These are phyloP conservation scores for Distichodus sexfasciatus DNA, from an alignment of 2,797 vertebrate genomes.

Conservation along the genomic window DNA sequence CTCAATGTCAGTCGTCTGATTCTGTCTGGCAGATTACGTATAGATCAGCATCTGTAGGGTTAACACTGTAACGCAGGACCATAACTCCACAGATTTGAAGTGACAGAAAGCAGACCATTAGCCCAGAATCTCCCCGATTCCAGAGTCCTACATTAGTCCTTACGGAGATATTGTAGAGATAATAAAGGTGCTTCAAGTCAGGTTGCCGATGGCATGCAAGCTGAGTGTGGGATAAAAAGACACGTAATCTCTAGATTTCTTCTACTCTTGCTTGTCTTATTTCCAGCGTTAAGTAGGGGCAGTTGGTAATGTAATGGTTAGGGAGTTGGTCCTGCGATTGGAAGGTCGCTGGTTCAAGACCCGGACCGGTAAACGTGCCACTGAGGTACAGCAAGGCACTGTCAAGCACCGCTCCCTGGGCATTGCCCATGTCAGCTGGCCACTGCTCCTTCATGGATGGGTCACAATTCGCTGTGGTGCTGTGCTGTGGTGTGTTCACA, in stretches of 20 bases:
- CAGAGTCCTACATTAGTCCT: background rate
- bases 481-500: too few relatives aligned
- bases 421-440: too few relatives aligned
- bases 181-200: background rate
- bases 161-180: background rate
- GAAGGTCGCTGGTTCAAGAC: too few relatives aligned
- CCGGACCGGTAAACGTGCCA: too few relatives aligned
- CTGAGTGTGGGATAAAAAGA: background rate
- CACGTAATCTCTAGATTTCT: background rate
- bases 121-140: background rate
- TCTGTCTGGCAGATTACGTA: background rate
- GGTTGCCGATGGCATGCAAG: background rate
- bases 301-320: too few relatives aligned
- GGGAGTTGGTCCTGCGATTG: too few relatives aligned
- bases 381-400: too few relatives aligned
- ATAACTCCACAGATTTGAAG: background rate
- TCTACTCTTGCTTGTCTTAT: too few relatives aligned
- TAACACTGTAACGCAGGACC: background rate
- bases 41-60: background rate
- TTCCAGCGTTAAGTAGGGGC: too few relatives aligned
- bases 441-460: too few relatives aligned
- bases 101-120: slow-evolving; percentile 9
- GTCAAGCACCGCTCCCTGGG: too few relatives aligned
- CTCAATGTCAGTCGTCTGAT: background rate
- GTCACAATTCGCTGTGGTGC: too few relatives aligned